Base-by-base conservation (phyloP, 2,888 invertebrate genomes). In the Hirtodrosophila trivittata region DNA sequence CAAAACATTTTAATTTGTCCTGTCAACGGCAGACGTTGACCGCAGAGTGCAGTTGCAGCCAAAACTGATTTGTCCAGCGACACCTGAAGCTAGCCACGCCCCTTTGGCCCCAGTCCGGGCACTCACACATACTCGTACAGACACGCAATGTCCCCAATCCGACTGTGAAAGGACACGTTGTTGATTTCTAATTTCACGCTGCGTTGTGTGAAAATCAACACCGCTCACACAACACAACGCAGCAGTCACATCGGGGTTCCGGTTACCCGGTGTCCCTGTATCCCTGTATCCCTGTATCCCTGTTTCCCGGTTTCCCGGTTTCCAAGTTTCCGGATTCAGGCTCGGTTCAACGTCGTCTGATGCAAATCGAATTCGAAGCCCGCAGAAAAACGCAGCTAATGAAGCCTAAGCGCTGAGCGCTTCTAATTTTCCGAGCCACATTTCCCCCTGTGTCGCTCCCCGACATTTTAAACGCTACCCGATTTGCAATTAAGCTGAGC, bases 141-240 rank as follows among this genome's bases (percentile, higher is more conserved):
- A 39, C 30, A 25, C 12, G n/a, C 54, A 38, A 12, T 16, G 25
- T 49, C 14, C 14, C 35, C 63, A 43, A 32, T 45, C 50, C 21
- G 67, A 14, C 46, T 8, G 46, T 50, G 65, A 70, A 51, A 67
- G 65, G 78, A 67, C 80, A 63, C 50, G 66, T 84, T 84, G 87
- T 81, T 86, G 86, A 78, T 84, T 80, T 80, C 87, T 87, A 80
- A 80, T 80, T 80, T 88, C 87, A 87, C 88, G 88, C 72, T 83
- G 75, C 65, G 87, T 72, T 80, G 87, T 86, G 85, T 80, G 87
- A 87, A 88, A 88, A 75, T 88, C 86, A 83, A 73, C 85, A 86
- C 88, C 77, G 77, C 73, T 63, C 76, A n/a, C n/a, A n/a, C 86
- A 83, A 73, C 85, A 86, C 88, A 75, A 75, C 73, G 60, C 76